Percentiles rank a stretch among this genome's conserved stretches.
Evolutionary conservation across 2,888 invertebrate species (phyloP).

Genomic region (Amphipyra tragopoginis): DNA sequence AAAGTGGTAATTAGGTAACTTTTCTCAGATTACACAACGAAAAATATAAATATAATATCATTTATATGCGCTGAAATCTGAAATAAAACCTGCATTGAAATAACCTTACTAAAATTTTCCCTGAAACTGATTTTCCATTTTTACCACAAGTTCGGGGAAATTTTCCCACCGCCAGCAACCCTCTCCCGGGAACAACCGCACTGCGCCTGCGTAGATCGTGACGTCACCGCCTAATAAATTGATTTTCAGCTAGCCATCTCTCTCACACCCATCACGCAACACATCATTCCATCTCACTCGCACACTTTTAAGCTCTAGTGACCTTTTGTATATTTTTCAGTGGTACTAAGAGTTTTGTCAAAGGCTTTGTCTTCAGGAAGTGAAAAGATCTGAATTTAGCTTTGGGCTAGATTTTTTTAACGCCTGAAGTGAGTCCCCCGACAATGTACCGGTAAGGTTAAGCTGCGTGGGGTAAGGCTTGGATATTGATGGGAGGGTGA

Average conservation of each 20-base stretch:
- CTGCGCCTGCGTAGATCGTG: slow-evolving; percentile 84
- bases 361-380: slow-evolving; percentile 82
- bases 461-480: slow-evolving; percentile 42
- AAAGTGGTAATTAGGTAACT: too few species aligned
- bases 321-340: slow-evolving; percentile 87
- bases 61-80: too few species aligned
- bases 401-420: slow-evolving; percentile 73
- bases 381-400: slow-evolving; percentile 80
- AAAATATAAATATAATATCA: too few species aligned
- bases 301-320: slow-evolving; percentile 80
- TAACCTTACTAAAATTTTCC: too few species aligned
- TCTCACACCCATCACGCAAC: slow-evolving; percentile 53
- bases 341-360: slow-evolving; percentile 79
- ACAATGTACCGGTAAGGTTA: slow-evolving; percentile 16
- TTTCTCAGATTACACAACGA: too few species aligned
- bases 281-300: slow-evolving; percentile 71
- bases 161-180: slow-evolving; percentile 72
- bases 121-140: neutral
- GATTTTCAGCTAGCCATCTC: slow-evolving; percentile 86
- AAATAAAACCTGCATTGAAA: too few species aligned
- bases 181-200: slow-evolving; percentile 78
- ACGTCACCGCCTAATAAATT: slow-evolving; percentile 90
- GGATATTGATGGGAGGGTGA: slow-evolving; percentile 45
- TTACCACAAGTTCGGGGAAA: slow-evolving; percentile 48
- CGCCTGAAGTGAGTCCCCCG: slow-evolving; percentile 10